Evolutionary conservation across 2,797 vertebrate genomes (phyloP), one percentile per base, ranked within the genome.

Genomic region (Rhincodon typus): DNA sequence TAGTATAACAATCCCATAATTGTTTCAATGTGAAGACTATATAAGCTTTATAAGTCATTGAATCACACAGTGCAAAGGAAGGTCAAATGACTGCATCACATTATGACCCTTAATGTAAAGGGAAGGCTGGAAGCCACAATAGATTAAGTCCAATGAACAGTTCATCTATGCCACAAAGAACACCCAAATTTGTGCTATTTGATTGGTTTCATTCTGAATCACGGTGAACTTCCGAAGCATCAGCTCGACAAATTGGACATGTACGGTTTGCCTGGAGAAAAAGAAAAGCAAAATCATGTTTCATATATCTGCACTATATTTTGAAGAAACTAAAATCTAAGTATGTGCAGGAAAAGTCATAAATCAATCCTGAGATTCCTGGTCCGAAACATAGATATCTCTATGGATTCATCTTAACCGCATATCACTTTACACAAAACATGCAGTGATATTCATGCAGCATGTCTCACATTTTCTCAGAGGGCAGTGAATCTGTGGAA

Each of bases 161-260:
- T 97, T 97, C 97, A 21, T 97, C 97, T 93, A 98, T 19, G 97
- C 97, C 97, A 98, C 96, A 96, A 97, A 97, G 97, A 97, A 98
- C 97, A 97, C 96, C 97, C 97, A 97, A 97, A 97, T 95, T 97
- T 97, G 97, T 98, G 97, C 98, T 97, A 97, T 97, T 97, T 97
- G 96, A 96, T 96, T 96, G 97, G 97, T 99, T 70, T 95, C 98
- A 99, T 98, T 99, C 99, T 87, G 98, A 99, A 98, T 99, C 98
- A 97, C 98, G 98, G 97, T 99, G 99, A 96, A 99, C 98, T 98
- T 99, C 99, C 0, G 98, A 99, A 96, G 99, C 98, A 96, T 99
- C 99, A 96, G 99, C 99, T 98, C 99, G 98, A 97, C 99, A 99
- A 97, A 99, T 99, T 0, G 99, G 98, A 97, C 99, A 99, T 96